Conservation (phyloP, 2,888 invertebrate genomes). For the Drosophila melanosoma region DNA sequence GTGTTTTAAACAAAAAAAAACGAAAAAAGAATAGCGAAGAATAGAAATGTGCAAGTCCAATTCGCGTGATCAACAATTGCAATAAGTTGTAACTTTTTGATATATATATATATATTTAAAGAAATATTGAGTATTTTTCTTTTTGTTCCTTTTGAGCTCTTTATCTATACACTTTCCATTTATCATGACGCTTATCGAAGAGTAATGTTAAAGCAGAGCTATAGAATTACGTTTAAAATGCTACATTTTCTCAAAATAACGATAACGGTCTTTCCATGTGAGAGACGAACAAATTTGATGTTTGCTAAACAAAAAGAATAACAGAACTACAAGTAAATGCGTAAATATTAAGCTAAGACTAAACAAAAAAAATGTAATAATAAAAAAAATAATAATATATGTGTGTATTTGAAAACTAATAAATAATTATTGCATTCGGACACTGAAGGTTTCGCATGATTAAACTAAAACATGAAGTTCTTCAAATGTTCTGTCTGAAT, state of each 20-base stretch:
- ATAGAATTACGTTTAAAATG: conserved; percentile 52
- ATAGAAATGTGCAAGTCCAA: conserved; percentile 19
- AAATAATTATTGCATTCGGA: conserved; percentile 41
- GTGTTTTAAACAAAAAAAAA: conserved; percentile 29
- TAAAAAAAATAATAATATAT: conserved; percentile 30
- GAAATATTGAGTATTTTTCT: conserved; percentile 41
- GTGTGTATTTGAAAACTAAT: conserved; percentile 47
- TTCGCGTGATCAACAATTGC: conserved; percentile 52
- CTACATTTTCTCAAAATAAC: conserved; percentile 38
- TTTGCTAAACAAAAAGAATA: conserved; percentile 50
- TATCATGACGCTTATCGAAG: conserved; percentile 56
- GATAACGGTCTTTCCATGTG: conserved; percentile 40
- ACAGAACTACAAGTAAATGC: conserved; percentile 52
- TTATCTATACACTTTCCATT: conserved; percentile 51
- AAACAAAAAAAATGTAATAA: conserved; percentile 32
- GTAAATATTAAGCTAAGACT: conserved; percentile 61
- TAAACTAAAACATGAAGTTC: background rate
- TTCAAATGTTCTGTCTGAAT: background rate
- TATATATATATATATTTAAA: conserved; percentile 20
- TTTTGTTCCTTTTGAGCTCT: conserved; percentile 38
- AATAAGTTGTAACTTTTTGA: conserved; percentile 44
- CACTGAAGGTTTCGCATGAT: conserved; percentile 30
- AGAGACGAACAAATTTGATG: conserved; percentile 43
- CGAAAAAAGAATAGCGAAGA: conserved; percentile 12
- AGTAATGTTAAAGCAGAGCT: conserved; percentile 55